Percentiles rank a stretch among this genome's conserved stretches.
phyloP scores from a whole-genome alignment of 1,140 invertebrate species.

The Oreohelix idahoensis region DNA sequence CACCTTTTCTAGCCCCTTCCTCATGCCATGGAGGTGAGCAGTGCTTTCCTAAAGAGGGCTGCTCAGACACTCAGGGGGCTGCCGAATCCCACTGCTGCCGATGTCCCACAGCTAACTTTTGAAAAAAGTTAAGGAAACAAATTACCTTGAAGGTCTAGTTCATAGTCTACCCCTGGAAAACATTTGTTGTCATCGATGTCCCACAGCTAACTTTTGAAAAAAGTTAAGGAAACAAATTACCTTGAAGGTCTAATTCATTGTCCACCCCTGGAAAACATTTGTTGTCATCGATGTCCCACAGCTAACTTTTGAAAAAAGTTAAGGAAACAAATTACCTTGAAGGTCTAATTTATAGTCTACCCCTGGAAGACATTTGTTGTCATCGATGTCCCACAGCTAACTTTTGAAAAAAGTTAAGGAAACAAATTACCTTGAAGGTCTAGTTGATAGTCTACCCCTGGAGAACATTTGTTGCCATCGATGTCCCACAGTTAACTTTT shows the following conservation, averaged over 20 bases:
- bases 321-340: conserved; percentile 66
- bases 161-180: conserved; percentile 64
- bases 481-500: conserved; percentile 68
- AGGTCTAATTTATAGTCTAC: conserved; percentile 67
- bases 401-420: no score
- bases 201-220: no score
- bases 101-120: no score
- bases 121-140: no score
- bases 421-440: conserved; percentile 69
- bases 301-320: no score
- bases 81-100: no score
- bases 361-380: conserved; percentile 66
- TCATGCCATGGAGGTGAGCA: no score
- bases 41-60: no score
- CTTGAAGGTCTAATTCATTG: conserved; percentile 69
- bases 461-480: conserved; percentile 69
- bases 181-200: conserved; percentile 71
- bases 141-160: conserved; percentile 69
- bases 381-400: conserved; percentile 70
- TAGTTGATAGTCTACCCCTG: conserved; percentile 65
- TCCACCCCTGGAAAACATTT: conserved; percentile 66
- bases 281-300: conserved; percentile 70
- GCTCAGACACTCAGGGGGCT: no score
- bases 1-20: no score
- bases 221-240: conserved; percentile 55